These are phyloP conservation scores for Nemotelus nigrinus DNA, from an alignment of 2,888 invertebrate species.

Conservation along the genomic window DNA sequence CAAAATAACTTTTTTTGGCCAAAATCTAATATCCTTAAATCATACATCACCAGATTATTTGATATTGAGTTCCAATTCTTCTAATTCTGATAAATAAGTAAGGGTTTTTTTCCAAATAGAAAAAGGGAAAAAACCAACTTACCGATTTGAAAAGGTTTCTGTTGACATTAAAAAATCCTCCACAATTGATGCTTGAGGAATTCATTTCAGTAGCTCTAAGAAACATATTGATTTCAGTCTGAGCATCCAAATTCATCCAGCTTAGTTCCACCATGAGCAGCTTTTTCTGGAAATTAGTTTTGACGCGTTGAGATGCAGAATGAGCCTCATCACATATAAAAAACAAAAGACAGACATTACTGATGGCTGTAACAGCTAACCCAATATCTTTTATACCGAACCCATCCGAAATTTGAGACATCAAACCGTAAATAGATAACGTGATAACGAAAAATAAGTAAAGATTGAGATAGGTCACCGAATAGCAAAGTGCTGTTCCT, in stretches of 20 bases:
- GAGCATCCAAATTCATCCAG: slow-evolving; percentile 81
- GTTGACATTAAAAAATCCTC: slow-evolving; percentile 79
- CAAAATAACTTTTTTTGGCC: neutral
- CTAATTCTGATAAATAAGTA: no score
- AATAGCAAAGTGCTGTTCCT: slow-evolving; percentile 75
- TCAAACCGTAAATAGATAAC: slow-evolving; percentile 77
- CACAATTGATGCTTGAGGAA: slow-evolving; percentile 77
- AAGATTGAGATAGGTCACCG: slow-evolving; percentile 74
- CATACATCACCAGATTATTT: neutral
- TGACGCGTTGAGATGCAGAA: slow-evolving; percentile 77
- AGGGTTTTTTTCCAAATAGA: neutral
- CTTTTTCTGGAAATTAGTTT: slow-evolving; percentile 79
- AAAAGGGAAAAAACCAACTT: slow-evolving; percentile 54
- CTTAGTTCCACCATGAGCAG: slow-evolving; percentile 76
- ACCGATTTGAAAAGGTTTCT: slow-evolving; percentile 79
- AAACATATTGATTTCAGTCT: slow-evolving; percentile 81
- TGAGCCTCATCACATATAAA: slow-evolving; percentile 80
- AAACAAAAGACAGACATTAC: slow-evolving; percentile 74
- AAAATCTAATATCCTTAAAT: neutral
- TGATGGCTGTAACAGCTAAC: slow-evolving; percentile 73
- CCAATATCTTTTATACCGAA: slow-evolving; percentile 79
- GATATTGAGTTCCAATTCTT: neutral
- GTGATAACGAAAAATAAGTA: slow-evolving; percentile 79
- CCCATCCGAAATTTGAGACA: slow-evolving; percentile 78
- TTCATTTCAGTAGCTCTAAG: slow-evolving; percentile 80